Evolutionary conservation across 2,797 vertebrate genomes (phyloP), one percentile per base, ranked within the genome.

Genomic region (Anniella stebbinsi): DNA sequence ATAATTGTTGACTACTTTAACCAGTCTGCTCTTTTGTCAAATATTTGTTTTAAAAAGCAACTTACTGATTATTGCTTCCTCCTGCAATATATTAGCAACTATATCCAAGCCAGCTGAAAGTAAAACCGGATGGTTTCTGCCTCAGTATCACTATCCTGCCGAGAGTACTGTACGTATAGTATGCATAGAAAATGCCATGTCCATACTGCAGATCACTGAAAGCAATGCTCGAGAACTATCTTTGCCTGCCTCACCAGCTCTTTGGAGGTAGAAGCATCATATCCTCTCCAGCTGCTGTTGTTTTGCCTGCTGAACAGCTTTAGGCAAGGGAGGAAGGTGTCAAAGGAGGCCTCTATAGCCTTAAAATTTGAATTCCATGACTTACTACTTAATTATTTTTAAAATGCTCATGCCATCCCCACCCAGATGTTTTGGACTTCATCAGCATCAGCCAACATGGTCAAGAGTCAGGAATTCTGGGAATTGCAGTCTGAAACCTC

Each of bases 11-110:
- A 60, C 90, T 92, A 85, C 94, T 96, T 45, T 96, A 96, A 95
- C 95, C 92, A 94, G 93, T 94, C 94, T 96, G 92, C 93, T 95
- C 96, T 97, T 97, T 96, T 96, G 94, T 94, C 95, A 97, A 97
- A 96, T 95, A 95, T 97, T 97, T 96, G 95, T 95, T 81, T 97
- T 96, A 30, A 94, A 91, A 96, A 96, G 91, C 93, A 93, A 94
- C 92, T 95, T 93, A 48, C 93, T 91, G 87, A 93, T 93, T 93
- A 77, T 89, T 83, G 91, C 89, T 95, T 93, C 94, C 89, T 93
- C 86, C 70, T 92, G 87, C 90, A 92, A 80, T 80, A 85, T 93
- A 95, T 94, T 86, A 93, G 92, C 90, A 80, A 91, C 88, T 2
- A 57, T 23, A 76, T 89, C 28, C 90, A 87, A 92, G 93, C 95